Base-by-base conservation (phyloP, 1,140 invertebrate genomes). In the Yoshiicerus persimilis region DNA sequence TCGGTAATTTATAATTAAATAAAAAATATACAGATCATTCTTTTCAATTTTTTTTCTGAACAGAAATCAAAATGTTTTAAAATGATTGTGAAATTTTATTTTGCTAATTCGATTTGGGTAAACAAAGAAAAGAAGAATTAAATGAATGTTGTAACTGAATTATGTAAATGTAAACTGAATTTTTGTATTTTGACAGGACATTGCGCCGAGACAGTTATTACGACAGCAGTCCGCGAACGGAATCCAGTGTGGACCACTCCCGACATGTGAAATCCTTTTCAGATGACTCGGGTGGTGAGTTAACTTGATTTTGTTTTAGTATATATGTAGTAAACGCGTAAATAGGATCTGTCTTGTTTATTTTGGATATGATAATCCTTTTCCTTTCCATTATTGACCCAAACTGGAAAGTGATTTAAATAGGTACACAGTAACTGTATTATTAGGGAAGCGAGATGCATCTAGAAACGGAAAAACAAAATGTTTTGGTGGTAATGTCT, bases 201-300 rank as follows among this genome's bases (percentile, higher is more conserved):
- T 27, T 89, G 34, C 47, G 90, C 34, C 86, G 90, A 56, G 90
- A 90, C 84, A 90, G 90, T 86, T 90, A 90, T 84, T 91, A 89
- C 64, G 90, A 91, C 87, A 90, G 89, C 86, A 90, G 89, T 80
- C 90, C 90, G 41, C 36, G 89, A 38, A 91, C 90, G 8, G 90
- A 91, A 86, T 90, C 89, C 30, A 91, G 90, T 86, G 89, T 91
- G 56, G 90, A 91, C 85, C 90, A 91, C 66, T 91, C 90, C 16
- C 66, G 90, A 86, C 89, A 90, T 70, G 88, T 91, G 70, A 91
- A 91, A 85, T 90, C 89, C 20, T 91, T 91, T 86, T 89, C 89
- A 20, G 90, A 91, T 39, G 90, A 91, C 30, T 87, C 90, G 25
- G 90, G 89, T 75, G 87, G 88, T 88, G 86, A 89, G 86, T 77